phyloP scores from a whole-genome alignment of 2,797 vertebrate species.

The Uromys caudimaculatus region DNA sequence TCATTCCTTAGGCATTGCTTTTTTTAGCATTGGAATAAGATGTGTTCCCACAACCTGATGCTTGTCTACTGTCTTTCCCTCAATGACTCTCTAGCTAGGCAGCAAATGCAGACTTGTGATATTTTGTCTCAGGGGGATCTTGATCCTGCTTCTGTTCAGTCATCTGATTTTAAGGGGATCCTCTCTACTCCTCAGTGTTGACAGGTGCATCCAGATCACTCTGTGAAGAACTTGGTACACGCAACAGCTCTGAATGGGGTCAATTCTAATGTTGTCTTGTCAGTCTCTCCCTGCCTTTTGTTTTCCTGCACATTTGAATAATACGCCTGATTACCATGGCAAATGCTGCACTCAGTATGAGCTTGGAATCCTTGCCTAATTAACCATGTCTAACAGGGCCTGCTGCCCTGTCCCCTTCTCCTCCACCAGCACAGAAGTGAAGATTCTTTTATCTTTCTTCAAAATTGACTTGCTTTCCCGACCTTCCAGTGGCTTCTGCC shows the following conservation, averaged over 20 bases:
- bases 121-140: constrained; percentile 68
- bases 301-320: constrained; percentile 88
- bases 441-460: constrained; percentile 90
- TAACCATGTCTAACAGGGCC: constrained; percentile 91
- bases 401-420: constrained; percentile 89
- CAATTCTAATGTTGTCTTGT: constrained; percentile 77
- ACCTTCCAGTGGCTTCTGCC: constrained; percentile 87
- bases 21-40: constrained; percentile 54
- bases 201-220: neutral
- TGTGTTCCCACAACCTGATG: constrained; percentile 71
- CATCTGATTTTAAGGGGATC: constrained; percentile 60
- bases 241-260: constrained; percentile 77
- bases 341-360: constrained; percentile 84
- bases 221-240: constrained; percentile 64
- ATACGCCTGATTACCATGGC: constrained; percentile 90
- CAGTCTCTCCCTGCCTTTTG: constrained; percentile 83
- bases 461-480: constrained; percentile 90
- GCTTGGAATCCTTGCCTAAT: constrained; percentile 91
- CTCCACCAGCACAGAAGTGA: constrained; percentile 87
- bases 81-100: constrained; percentile 65
- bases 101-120: constrained; percentile 60
- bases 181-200: constrained; percentile 24
- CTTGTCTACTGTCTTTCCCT: constrained; percentile 1
- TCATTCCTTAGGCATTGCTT: neutral
- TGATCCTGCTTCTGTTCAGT: neutral